phyloP scores from a whole-genome alignment of 2,888 invertebrate genomes.

The Drosophila pseudotakahashii region DNA sequence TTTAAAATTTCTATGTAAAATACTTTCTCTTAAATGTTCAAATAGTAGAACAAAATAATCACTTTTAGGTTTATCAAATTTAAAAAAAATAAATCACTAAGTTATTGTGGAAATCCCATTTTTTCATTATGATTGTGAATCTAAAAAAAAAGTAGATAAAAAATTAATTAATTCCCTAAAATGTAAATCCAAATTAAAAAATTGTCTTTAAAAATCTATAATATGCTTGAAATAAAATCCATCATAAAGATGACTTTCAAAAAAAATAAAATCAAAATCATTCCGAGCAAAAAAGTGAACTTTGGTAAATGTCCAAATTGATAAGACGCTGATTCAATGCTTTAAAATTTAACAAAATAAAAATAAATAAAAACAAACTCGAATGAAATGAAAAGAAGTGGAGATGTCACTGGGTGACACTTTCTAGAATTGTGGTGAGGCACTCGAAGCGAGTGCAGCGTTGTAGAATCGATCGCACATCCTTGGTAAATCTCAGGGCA shows the following conservation, averaged over 20 bases:
- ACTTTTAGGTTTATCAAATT: too few species aligned
- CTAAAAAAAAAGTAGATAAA: too few species aligned
- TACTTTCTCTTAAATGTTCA: too few species aligned
- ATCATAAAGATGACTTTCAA: background rate
- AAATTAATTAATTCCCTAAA: too few species aligned
- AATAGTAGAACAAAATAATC: background rate
- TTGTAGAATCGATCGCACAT: slow-evolving; percentile 52
- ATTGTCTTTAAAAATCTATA: too few species aligned
- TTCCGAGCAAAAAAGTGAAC: background rate
- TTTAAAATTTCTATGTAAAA: too few species aligned
- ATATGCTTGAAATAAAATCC: too few species aligned
- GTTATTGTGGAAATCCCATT: background rate
- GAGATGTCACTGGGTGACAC: background rate
- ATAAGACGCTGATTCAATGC: background rate
- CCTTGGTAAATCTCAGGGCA: slow-evolving; percentile 49
- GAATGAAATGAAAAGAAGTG: too few species aligned
- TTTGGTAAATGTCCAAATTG: background rate
- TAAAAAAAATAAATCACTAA: background rate
- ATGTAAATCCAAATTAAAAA: too few species aligned
- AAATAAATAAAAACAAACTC: background rate
- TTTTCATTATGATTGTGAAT: background rate
- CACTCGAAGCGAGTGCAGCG: slow-evolving; percentile 9
- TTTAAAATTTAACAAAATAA: background rate
- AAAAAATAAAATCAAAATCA: background rate
- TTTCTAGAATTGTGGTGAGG: background rate